Conservation (phyloP, 2,797 vertebrate genomes). For the Sitta carolinensis region DNA sequence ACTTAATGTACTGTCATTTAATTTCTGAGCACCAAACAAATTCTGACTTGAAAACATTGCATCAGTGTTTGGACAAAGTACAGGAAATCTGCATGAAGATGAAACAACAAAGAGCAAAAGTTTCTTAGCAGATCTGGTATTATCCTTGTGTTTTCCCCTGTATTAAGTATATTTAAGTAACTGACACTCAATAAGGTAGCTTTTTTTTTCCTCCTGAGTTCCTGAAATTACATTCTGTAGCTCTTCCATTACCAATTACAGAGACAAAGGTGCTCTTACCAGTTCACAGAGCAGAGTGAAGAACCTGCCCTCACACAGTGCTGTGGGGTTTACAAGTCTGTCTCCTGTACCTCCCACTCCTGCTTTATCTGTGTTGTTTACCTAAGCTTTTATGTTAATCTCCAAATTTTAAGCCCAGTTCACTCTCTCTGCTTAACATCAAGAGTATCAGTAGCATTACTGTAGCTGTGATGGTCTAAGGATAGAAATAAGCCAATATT, state of each 20-base stretch:
- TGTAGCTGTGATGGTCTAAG: background rate
- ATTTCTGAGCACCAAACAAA: background rate
- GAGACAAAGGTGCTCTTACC: background rate
- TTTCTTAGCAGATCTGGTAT: background rate
- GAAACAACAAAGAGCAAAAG: slow-evolving; percentile 5
- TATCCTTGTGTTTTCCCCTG: background rate
- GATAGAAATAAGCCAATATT: background rate
- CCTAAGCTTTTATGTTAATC: background rate
- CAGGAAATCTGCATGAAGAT: background rate
- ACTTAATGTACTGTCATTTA: background rate
- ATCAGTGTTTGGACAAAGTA: background rate
- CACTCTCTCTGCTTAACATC: background rate
- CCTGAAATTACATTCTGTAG: background rate
- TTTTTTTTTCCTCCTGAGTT: background rate
- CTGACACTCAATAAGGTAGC: background rate
- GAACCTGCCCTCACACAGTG: background rate
- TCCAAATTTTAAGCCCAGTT: background rate
- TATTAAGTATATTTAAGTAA: background rate
- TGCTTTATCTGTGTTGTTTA: background rate
- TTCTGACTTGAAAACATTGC: background rate
- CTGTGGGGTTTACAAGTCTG: background rate
- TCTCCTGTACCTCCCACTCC: background rate
- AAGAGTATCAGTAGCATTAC: background rate
- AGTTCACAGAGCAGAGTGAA: background rate
- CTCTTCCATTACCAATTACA: background rate